Evolutionary conservation across 2,888 invertebrate genomes (phyloP), one percentile per base, ranked within the genome.

Genomic region (Zaprionus lineosus): DNA sequence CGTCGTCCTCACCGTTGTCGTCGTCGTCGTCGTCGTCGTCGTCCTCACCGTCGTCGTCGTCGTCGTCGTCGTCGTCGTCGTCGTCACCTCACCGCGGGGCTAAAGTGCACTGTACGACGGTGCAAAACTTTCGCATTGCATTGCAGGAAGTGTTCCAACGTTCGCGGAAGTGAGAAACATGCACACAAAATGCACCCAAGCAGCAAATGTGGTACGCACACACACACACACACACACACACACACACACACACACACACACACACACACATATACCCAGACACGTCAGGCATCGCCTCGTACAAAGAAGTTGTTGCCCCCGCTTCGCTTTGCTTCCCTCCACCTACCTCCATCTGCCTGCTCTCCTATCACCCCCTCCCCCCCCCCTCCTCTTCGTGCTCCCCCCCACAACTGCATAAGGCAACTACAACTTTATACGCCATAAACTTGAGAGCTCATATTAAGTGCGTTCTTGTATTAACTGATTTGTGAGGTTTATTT

Each of bases 91-190:
- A n/a, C n/a, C n/a, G n/a, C n/a, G n/a, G n/a, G n/a, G n/a, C n/a
- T n/a, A n/a, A n/a, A 51, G 24, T 41, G 18, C 11, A 37, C 16
- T 15, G n/a, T n/a, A n/a, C n/a, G n/a, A n/a, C n/a, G n/a, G n/a
- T n/a, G n/a, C n/a, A 56, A 68, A 72, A 63, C 60, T 72, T 70
- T 64, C 63, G 63, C 63, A 70, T 63, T 69, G 71, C 74, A 64
- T 57, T 72, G 56, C 71, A 72, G 71, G 74, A 72, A 70, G 70
- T 70, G 70, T 74, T 69, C 74, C 71, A 74, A 69, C 74, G 69
- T 70, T 70, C 74, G 70, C 70, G 70, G 70, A 70, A 70, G 70
- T 73, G 46, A 62, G 73, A 69, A 72, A 69, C 69, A 69, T 73
- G 69, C 74, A 70, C 70, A 73, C 70, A 68, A 73, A 63, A 60